Evolutionary conservation across 2,113 vertebrate genomes (phyloP).

Genomic region (Dicrurus megarhynchus): DNA sequence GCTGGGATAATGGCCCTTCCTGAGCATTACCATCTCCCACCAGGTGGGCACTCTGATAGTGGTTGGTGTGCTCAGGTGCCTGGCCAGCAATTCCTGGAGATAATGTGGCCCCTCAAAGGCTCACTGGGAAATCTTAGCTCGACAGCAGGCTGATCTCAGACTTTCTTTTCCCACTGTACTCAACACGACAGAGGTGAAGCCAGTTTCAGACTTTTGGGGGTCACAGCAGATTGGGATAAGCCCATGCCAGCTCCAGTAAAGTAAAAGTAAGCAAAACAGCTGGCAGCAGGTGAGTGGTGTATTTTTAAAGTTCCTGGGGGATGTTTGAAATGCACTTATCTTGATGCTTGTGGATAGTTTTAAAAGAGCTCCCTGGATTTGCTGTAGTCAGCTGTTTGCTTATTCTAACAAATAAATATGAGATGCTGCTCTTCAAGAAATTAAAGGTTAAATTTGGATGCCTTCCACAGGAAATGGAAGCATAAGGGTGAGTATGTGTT

Average conservation of each 20-base stretch:
- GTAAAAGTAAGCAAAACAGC: neutral
- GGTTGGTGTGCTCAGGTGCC: neutral
- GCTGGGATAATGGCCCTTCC: neutral
- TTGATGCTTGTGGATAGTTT: neutral
- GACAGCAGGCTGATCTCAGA: neutral
- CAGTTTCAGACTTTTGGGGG: neutral
- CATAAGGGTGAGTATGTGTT: neutral
- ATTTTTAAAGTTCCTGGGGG: neutral
- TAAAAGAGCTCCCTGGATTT: neutral
- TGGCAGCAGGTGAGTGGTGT: neutral
- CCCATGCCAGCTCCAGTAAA: neutral
- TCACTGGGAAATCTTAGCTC: neutral
- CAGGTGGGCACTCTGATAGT: neutral
- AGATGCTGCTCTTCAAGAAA: conserved; percentile 24
- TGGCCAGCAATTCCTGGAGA: neutral
- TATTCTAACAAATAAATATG: conserved; percentile 1
- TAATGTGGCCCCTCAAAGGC: neutral
- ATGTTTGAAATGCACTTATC: conserved; percentile 29
- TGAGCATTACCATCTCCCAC: neutral
- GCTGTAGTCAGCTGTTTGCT: conserved; percentile 2
- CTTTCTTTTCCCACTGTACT: neutral
- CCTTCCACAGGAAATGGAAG: conserved; percentile 41
- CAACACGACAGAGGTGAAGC: neutral
- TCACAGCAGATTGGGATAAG: neutral
- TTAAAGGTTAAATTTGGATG: conserved; percentile 26